Evolutionary conservation across 2,113 vertebrate genomes (phyloP), one percentile per base, ranked within the genome.

Genomic region (Centrocercus urophasianus): DNA sequence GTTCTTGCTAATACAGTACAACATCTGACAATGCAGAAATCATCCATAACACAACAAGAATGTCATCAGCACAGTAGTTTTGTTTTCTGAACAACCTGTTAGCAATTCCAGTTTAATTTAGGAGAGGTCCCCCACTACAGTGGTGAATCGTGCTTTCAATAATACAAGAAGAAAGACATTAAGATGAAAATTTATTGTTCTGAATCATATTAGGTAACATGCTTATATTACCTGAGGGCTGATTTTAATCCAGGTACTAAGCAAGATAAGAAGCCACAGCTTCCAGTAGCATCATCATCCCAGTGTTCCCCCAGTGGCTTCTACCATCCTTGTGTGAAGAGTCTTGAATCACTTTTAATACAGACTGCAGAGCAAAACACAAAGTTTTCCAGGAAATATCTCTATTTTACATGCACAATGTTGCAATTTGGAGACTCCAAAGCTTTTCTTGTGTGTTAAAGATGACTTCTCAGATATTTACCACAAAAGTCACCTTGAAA

Each of bases 171-270:
- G 80, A 93, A 97, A 97, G 36, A 30, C 71, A 96, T 93, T 93
- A 96, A 95, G 87, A 96, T 73, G 76, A 97, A 98, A 95, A 95
- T 36, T 93, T 50, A n/a, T 96, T 83, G 76, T 89, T 96, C 90
- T 95, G 75, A 96, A 91, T 95, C 75, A 88, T 69, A 70, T 96
- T 90, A 96, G 50, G 54, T 92, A 91, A 93, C 11, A 5, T 36
- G 59, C 88, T 96, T 93, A 86, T 71, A 69, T 72, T 90, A 63
- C 89, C 79, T 79, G 78, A 56, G 77, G 64, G n/a, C 48, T 91
- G 61, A 90, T 93, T 95, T 90, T 70, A 95, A 95, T 71, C 36
- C 76, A 78, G 78, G 76, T 91, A 63, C 72, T 85, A 74, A 93
- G 69, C 50, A 89, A 77, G 82, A 57, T 47, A 36, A 43, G 4